These are phyloP conservation scores for Ectemnius continuus DNA, from an alignment of 2,888 invertebrate species.

Conservation along the genomic window DNA sequence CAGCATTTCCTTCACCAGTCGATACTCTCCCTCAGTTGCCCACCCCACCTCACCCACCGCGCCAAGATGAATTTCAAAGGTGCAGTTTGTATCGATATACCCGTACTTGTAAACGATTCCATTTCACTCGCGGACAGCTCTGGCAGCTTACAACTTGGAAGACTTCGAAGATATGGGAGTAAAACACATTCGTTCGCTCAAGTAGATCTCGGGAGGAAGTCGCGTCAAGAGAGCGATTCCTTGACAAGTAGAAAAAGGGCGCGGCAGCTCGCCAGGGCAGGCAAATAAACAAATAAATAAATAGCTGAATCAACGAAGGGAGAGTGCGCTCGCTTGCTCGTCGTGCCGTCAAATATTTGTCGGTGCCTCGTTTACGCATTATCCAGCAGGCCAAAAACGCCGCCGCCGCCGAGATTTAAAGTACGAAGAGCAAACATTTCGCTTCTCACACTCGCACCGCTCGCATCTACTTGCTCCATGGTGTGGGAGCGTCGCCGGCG, in stretches of 20 bases:
- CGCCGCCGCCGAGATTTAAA: slow-evolving; percentile 12
- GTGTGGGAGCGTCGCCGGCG: background rate
- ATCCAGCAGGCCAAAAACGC: slow-evolving; percentile 14
- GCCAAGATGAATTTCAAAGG: slow-evolving; percentile 5
- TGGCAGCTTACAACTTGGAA: background rate
- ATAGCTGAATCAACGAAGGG: slow-evolving; percentile 21
- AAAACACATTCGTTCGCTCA: too few relatives aligned
- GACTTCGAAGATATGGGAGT: too few relatives aligned
- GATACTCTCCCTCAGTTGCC: slow-evolving; percentile 18
- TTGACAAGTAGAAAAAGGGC: background rate
- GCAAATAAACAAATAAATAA: slow-evolving; percentile 4
- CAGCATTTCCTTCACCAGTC: slow-evolving; percentile 5
- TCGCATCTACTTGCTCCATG: too few relatives aligned
- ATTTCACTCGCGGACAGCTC: slow-evolving; percentile 11
- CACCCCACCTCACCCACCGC: too few relatives aligned
- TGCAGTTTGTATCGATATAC: background rate
- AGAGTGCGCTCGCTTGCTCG: background rate
- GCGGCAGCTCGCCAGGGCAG: background rate
- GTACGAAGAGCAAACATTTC: slow-evolving; percentile 1
- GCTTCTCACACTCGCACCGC: background rate
- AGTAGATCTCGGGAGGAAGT: too few relatives aligned
- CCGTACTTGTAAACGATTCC: slow-evolving; percentile 8
- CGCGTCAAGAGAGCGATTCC: background rate
- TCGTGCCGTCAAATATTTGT: slow-evolving; percentile 29
- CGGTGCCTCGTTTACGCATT: slow-evolving; percentile 25